A percentile compares a stretch with the other conserved stretches of the same genome.
These are phyloP conservation scores for Aythya baeri DNA, from an alignment of 2,113 vertebrate species.

Conservation along the genomic window DNA sequence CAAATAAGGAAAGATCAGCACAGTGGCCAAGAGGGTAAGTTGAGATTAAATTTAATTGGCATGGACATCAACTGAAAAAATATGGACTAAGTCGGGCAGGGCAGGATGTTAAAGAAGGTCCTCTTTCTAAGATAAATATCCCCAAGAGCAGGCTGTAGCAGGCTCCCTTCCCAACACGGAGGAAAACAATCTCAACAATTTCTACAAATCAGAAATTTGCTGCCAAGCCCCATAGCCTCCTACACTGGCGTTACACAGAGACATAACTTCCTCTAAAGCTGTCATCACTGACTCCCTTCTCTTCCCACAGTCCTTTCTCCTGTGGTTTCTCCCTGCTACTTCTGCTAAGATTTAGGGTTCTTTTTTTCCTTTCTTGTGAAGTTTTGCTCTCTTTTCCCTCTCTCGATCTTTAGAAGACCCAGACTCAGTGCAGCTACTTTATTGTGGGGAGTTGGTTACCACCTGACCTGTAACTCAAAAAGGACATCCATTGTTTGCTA, in stretches of 20 bases:
- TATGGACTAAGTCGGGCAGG: not conserved
- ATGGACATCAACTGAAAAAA: not conserved
- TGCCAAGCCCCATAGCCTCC: not conserved
- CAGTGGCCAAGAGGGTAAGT: not conserved
- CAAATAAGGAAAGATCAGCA: not conserved
- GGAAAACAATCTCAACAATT: not conserved
- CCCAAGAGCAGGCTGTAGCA: not conserved
- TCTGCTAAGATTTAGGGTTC: not conserved
- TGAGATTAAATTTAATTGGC: not conserved
- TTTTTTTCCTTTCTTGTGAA: not conserved
- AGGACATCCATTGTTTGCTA: not conserved
- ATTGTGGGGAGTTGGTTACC: not conserved
- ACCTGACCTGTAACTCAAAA: not conserved
- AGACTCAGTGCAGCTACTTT: not conserved
- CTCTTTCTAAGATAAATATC: not conserved
- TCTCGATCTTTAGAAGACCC: not conserved
- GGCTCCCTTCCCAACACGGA: not conserved
- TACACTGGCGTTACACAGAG: not conserved
- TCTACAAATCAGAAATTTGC: not conserved
- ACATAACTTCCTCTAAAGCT: not conserved
- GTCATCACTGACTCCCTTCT: not conserved
- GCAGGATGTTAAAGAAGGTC: not conserved
- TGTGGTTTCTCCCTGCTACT: not conserved
- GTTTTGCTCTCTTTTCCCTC: not conserved
- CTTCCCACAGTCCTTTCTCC: not conserved